Conservation (phyloP, 2,797 vertebrate genomes). For the Trichosurus vulpecula region DNA sequence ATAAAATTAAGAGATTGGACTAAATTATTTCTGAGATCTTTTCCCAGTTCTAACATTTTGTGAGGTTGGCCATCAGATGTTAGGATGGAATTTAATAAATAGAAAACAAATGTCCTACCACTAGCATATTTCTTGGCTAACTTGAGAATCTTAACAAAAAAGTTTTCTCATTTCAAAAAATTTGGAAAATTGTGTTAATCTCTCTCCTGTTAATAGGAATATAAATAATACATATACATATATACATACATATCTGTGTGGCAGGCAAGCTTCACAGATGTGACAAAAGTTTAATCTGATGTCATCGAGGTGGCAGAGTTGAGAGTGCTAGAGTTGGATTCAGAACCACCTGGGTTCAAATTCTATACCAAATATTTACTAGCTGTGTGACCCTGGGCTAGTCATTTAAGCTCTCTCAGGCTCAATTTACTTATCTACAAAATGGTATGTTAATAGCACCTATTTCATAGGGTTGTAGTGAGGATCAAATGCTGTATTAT, state of each 20-base stretch:
- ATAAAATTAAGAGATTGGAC: neutral
- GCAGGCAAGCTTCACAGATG: constrained; percentile 54
- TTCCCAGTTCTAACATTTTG: neutral
- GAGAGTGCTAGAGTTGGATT: neutral
- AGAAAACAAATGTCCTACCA: constrained; percentile 38
- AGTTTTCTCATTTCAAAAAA: constrained; percentile 20
- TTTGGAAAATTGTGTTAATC: neutral
- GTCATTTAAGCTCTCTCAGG: neutral
- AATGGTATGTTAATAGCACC: neutral
- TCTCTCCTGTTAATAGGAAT: constrained; percentile 27
- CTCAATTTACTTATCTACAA: neutral
- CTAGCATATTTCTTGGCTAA: constrained; percentile 16
- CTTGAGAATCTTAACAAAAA: constrained; percentile 3
- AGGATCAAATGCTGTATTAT: neutral
- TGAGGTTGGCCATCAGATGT: neutral
- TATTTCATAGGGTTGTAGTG: neutral
- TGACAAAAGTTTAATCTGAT: constrained; percentile 58
- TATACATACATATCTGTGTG: neutral
- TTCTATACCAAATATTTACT: neutral
- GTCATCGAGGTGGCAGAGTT: constrained; percentile 63
- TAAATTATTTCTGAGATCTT: neutral
- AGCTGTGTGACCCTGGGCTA: neutral
- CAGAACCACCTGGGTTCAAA: neutral
- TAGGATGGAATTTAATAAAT: constrained; percentile 42
- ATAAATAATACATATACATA: neutral